A percentile compares a stretch with the other conserved stretches of the same genome.
phyloP scores from a whole-genome alignment of 2,888 invertebrate genomes.

The Pardosa pseudoannulata region DNA sequence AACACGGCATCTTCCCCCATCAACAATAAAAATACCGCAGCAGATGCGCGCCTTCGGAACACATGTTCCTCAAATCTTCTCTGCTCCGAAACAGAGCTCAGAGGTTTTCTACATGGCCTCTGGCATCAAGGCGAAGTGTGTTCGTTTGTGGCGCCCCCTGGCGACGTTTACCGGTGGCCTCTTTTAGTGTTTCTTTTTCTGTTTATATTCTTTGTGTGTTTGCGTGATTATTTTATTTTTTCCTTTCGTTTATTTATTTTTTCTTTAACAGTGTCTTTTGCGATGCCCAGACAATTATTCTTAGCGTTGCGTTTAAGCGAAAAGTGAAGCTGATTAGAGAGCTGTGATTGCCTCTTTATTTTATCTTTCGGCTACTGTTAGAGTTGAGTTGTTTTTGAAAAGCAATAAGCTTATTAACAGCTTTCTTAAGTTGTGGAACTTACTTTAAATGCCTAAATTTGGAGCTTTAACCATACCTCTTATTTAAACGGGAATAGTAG shows the following conservation, averaged over 20 bases:
- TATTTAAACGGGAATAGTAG: too few relatives aligned
- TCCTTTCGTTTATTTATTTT: constrained; percentile 1
- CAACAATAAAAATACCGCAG: background rate
- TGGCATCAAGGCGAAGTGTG: constrained; percentile 25
- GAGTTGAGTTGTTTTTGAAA: too few relatives aligned
- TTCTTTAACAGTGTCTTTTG: background rate
- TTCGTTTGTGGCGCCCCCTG: constrained; percentile 51
- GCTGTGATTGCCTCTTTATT: constrained; percentile 18
- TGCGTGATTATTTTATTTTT: background rate
- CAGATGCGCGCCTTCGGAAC: background rate
- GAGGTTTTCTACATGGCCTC: constrained; percentile 29
- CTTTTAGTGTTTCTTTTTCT: constrained; percentile 28
- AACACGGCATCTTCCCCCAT: background rate
- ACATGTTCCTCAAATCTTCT: constrained; percentile 36
- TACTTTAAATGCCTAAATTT: too few relatives aligned
- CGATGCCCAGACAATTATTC: background rate
- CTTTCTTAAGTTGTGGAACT: too few relatives aligned
- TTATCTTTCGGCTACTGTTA: background rate
- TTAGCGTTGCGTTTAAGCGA: background rate
- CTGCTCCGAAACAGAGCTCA: constrained; percentile 10
- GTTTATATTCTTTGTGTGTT: background rate
- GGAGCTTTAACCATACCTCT: too few relatives aligned
- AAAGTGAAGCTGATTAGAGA: constrained; percentile 33
- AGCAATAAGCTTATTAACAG: too few relatives aligned
- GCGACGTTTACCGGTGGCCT: constrained; percentile 53